These are phyloP conservation scores for Parazoanthus atlanticus DNA, from an alignment of 92 coral and sea anemone genomes.

Conservation along the genomic window DNA sequence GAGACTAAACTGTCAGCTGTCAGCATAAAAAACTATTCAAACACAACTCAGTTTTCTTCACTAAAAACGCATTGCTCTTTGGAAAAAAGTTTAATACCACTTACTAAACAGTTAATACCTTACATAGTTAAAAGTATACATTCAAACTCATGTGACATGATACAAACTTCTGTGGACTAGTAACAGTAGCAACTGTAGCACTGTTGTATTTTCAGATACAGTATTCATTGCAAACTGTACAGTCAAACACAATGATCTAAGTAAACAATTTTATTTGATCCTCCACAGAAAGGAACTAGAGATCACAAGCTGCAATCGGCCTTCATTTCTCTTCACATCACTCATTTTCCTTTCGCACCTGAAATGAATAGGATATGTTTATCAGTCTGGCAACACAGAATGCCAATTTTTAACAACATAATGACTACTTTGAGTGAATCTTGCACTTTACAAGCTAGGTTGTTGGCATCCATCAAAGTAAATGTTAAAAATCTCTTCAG, in stretches of 20 bases:
- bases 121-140: not conserved
- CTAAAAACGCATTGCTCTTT: no score
- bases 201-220: not conserved
- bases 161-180: not conserved
- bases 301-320: not conserved
- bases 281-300: not conserved
- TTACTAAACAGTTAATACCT: not conserved
- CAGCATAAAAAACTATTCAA: not conserved
- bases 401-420: no score
- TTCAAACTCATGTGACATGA: not conserved
- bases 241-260: not conserved
- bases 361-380: not conserved
- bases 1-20: not conserved
- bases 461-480: not conserved
- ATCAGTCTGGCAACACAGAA: not conserved
- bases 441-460: no score
- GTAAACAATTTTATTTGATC: not conserved
- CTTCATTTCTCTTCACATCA: conserved; percentile 97
- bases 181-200: not conserved
- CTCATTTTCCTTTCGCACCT: conserved; percentile 98
- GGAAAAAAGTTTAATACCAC: not conserved
- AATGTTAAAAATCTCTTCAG: no score
- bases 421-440: no score
- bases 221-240: not conserved
- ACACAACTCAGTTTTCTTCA: not conserved